Evolutionary conservation across 2,888 invertebrate genomes (phyloP).

Genomic region (Serripes groenlandicus): DNA sequence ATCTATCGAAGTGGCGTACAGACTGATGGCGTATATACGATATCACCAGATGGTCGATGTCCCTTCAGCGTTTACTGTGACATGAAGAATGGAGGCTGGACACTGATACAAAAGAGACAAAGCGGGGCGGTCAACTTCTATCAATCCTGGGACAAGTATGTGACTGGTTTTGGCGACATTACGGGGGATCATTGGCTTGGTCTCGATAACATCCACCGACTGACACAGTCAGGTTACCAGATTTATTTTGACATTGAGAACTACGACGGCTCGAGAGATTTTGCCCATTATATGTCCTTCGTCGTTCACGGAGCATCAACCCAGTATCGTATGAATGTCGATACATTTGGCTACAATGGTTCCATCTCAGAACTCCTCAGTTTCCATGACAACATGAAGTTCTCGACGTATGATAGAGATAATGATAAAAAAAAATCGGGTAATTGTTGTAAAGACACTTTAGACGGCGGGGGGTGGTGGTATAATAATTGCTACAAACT

Average conservation of each 20-base stretch:
- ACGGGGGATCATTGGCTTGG: slow-evolving; percentile 55
- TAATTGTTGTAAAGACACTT: slow-evolving; percentile 15
- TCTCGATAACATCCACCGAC: slow-evolving; percentile 55
- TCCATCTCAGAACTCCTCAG: slow-evolving; percentile 31
- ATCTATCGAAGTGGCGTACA: slow-evolving; percentile 28
- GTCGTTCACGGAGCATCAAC: slow-evolving; percentile 52
- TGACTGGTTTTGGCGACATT: slow-evolving; percentile 52
- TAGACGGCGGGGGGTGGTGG: slow-evolving; percentile 55
- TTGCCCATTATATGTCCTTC: slow-evolving; percentile 49
- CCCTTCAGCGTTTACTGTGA: slow-evolving; percentile 57
- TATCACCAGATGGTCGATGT: slow-evolving; percentile 51
- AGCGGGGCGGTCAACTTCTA: slow-evolving; percentile 50
- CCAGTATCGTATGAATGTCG: slow-evolving; percentile 54
- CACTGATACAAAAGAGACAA: slow-evolving; percentile 42
- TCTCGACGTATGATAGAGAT: slow-evolving; percentile 57
- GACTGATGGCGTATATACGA: slow-evolving; percentile 37
- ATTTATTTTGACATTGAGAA: slow-evolving; percentile 50
- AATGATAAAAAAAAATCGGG: slow-evolving; percentile 25
- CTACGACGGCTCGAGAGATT: slow-evolving; percentile 40
- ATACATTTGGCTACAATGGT: slow-evolving; percentile 86
- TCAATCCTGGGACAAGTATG: slow-evolving; percentile 53
- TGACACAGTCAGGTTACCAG: slow-evolving; percentile 45
- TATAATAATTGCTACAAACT: slow-evolving; percentile 41
- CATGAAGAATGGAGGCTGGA: slow-evolving; percentile 54
- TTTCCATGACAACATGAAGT: slow-evolving; percentile 51